These are phyloP conservation scores for Drosophila monieri DNA, from an alignment of 2,888 invertebrate genomes.

Conservation along the genomic window DNA sequence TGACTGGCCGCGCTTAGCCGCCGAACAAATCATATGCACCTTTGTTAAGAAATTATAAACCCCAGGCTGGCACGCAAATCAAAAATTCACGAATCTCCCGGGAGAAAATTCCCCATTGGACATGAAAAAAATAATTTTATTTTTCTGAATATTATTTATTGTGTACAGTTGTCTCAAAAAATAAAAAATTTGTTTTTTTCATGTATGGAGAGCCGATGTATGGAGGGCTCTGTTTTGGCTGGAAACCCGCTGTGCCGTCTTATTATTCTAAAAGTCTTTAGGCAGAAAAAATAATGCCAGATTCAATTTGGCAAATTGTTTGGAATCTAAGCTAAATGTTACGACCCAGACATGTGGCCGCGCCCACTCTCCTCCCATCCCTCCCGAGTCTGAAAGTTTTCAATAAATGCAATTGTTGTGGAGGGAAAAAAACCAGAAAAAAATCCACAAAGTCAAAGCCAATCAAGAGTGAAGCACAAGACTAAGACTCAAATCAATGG, in stretches of 20 bases:
- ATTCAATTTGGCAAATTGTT: conserved; percentile 66
- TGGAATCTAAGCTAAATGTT: conserved; percentile 52
- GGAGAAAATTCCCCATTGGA: neutral
- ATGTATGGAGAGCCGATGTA: conserved; percentile 8
- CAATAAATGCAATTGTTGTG: conserved; percentile 48
- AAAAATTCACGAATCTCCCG: conserved; percentile 63
- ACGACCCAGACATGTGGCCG: conserved; percentile 49
- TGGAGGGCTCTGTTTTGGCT: conserved; percentile 8
- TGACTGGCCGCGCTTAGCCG: conserved; percentile 65
- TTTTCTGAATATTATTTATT: neutral
- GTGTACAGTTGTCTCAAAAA: neutral
- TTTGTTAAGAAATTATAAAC: conserved; percentile 77
- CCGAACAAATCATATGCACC: conserved; percentile 73
- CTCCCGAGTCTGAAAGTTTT: conserved; percentile 44
- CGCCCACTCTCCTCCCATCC: conserved; percentile 2
- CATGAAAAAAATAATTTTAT: neutral
- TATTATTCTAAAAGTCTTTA: conserved; percentile 60
- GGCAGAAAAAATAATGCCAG: conserved; percentile 32
- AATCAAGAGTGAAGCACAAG: conserved; percentile 41
- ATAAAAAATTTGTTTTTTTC: neutral
- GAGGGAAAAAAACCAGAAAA: neutral
- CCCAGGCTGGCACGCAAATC: conserved; percentile 68
- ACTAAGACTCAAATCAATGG: conserved; percentile 47
- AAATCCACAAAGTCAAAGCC: conserved; percentile 39
- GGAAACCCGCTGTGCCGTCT: conserved; percentile 10